These are phyloP conservation scores for Mustela nigripes DNA, from an alignment of 2,113 vertebrate species.

Conservation along the genomic window DNA sequence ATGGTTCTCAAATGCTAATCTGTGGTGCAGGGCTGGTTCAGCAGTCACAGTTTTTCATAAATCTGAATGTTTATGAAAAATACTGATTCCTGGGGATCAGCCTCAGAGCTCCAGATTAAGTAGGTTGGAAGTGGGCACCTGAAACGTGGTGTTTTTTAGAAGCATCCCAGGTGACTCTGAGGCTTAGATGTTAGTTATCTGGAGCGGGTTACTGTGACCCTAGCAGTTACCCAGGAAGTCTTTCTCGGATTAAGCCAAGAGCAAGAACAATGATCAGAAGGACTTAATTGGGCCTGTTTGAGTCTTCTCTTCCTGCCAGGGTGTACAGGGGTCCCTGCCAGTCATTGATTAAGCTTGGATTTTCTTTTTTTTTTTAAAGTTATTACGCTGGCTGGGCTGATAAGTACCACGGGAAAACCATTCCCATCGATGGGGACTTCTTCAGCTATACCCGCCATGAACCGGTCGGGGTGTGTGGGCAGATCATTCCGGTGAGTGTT, in stretches of 20 bases:
- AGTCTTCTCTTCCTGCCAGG: neutral
- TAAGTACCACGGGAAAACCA: constrained; percentile 98
- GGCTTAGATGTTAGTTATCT: neutral
- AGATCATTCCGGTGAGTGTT: constrained; percentile 96
- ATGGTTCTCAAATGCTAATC: neutral
- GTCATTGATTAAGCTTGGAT: neutral
- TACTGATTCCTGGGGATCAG: neutral
- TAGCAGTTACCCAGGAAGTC: neutral
- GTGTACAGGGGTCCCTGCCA: neutral
- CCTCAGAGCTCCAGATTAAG: neutral
- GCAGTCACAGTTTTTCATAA: neutral
- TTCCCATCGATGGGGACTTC: constrained; percentile 96
- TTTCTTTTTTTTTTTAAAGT: constrained; percentile 82
- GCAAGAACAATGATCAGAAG: neutral
- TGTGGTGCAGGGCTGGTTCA: neutral
- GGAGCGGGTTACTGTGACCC: neutral
- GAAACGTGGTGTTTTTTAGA: neutral
- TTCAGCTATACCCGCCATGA: constrained; percentile 98
- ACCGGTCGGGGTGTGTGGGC: constrained; percentile 97
- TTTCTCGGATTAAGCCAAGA: neutral
- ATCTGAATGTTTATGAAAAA: neutral
- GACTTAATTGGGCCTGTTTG: neutral
- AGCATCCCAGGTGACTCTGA: neutral
- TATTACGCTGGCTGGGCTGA: constrained; percentile 98
- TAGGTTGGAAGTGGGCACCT: neutral